Evolutionary conservation across 2,888 invertebrate species (phyloP), one percentile per base, ranked within the genome.

Genomic region (Acronicta aceris): DNA sequence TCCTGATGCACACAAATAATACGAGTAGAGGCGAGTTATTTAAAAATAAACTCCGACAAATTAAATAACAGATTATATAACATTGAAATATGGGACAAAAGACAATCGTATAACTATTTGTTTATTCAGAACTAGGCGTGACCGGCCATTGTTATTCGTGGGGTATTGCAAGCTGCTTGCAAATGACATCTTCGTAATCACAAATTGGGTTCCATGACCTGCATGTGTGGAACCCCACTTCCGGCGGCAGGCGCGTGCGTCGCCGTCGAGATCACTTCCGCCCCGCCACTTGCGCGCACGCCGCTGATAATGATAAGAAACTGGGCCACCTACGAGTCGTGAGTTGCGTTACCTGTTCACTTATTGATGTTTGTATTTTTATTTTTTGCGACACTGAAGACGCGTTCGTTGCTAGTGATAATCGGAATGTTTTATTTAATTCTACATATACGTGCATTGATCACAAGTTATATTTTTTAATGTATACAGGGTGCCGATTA

Each of bases 191-290:
- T 89, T 87, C 81, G 82, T 85, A 85, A 83, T 84, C 76, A 76
- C 77, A 75, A 78, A 81, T 82, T 82, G 86, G 84, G 91, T 90
- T 91, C 88, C 86, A 84, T 89, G 93, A 92, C 91, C 91, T 80
- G 83, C 72, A 68, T 73, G 79, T 71, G 71, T 76, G 74, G 83
- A 78, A 70, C 71, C 76, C 79, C 76, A 82, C 84, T 89, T 91
- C 91, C 92, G 87, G 82, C 41, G 59, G 49, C 12, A 59, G 78
- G 86, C 81, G 80, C 79, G 81, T 76, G 81, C 81, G 79, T 67
- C 73, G 83, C 72, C 71, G 85, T 76, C 86, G 87, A 90, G 91
- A 90, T 89, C 85, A 85, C 85, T 90, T 92, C 91, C 92, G 88
- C 53, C 53, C 59, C 65, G 65, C 53, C 71, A 73, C 75, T 77